A percentile compares a stretch with the other conserved stretches of the same genome.
Conservation (phyloP, 2,113 vertebrate species). For the Prinia subflava region DNA sequence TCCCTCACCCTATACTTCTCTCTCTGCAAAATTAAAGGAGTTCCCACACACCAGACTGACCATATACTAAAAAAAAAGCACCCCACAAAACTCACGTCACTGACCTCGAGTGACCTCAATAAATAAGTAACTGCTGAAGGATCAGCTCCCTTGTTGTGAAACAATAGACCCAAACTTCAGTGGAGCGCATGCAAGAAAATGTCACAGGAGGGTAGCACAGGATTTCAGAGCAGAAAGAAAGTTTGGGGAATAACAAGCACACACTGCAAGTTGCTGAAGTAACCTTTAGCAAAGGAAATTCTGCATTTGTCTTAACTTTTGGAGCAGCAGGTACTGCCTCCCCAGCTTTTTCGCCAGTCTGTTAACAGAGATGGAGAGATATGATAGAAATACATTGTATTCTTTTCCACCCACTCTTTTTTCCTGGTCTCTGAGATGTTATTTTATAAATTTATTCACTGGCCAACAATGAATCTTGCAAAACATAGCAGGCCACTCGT, state of each 20-base stretch:
- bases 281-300: constrained; percentile 2
- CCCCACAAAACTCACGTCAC: constrained; percentile 3
- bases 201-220: constrained; percentile 51
- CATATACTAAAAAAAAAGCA: background rate
- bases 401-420: background rate
- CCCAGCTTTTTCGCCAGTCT: background rate
- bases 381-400: background rate
- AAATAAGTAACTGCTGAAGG: constrained; percentile 70
- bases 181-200: constrained; percentile 52
- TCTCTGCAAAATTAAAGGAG: constrained; percentile 6
- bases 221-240: constrained; percentile 57
- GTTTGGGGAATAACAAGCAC: constrained; percentile 10
- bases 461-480: background rate
- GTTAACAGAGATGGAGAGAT: background rate
- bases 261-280: constrained; percentile 15
- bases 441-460: constrained; percentile 2
- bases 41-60: constrained; percentile 18
- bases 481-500: background rate
- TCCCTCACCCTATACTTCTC: background rate
- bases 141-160: constrained; percentile 66
- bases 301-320: background rate
- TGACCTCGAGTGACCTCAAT: constrained; percentile 56
- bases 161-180: constrained; percentile 67
- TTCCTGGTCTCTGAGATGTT: background rate
- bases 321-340: background rate